phyloP scores from a whole-genome alignment of 2,797 vertebrate genomes.

The Eremophila alpestris region DNA sequence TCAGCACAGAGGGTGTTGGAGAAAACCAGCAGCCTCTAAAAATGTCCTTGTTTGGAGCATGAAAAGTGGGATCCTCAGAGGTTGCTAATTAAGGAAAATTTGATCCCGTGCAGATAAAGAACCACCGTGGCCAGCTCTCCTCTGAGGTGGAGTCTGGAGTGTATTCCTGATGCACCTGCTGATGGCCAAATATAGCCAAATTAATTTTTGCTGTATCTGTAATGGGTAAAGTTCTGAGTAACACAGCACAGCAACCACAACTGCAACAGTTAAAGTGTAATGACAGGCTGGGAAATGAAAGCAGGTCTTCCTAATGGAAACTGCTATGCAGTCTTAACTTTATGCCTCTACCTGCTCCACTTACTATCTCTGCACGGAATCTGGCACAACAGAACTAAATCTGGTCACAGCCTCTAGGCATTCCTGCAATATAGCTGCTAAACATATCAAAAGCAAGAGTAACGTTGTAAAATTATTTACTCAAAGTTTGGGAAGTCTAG shows the following conservation, averaged over 20 bases:
- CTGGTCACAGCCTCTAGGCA: constrained; percentile 11
- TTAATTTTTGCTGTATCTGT: neutral
- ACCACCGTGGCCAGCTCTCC: neutral
- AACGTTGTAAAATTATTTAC: neutral
- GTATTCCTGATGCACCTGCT: neutral
- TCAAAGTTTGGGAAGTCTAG: neutral
- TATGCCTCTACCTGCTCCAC: constrained; percentile 54
- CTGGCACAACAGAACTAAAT: constrained; percentile 34
- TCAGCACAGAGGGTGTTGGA: neutral
- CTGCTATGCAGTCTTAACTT: constrained; percentile 43
- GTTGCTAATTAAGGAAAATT: neutral
- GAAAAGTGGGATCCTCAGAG: neutral
- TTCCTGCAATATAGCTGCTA: neutral
- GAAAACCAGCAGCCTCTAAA: neutral
- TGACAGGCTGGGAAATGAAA: constrained; percentile 28
- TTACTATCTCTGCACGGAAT: neutral
- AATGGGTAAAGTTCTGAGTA: neutral
- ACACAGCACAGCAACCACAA: neutral
- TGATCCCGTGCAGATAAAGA: neutral
- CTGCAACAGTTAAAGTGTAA: constrained; percentile 14
- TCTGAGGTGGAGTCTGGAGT: neutral
- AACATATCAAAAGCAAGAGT: neutral
- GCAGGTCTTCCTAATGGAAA: constrained; percentile 33
- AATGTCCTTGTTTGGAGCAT: neutral
- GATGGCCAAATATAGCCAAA: neutral